Evolutionary conservation across 2,113 vertebrate genomes (phyloP).

Genomic region (Pantherophis guttatus): DNA sequence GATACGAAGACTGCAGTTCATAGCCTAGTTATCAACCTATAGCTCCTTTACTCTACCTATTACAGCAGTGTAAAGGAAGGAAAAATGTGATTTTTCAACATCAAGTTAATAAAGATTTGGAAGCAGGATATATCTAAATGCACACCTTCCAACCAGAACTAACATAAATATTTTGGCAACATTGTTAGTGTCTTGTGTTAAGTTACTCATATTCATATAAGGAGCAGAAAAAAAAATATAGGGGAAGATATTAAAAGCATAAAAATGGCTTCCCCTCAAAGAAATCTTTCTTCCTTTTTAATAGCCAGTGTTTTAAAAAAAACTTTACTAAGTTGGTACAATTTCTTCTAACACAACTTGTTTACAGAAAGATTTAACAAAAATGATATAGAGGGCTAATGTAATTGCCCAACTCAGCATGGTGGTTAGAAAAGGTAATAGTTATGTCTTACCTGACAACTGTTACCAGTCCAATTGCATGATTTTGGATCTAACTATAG

Average conservation of each 20-base stretch:
- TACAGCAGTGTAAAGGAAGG: not conserved
- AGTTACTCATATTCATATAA: constrained; percentile 14
- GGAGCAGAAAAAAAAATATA: constrained; percentile 30
- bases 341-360: not conserved
- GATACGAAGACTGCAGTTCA: constrained; percentile 36
- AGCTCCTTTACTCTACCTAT: not conserved
- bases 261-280: constrained; percentile 19
- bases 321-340: constrained; percentile 36
- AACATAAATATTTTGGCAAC: not conserved
- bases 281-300: constrained; percentile 27
- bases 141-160: constrained; percentile 22
- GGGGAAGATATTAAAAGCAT: not conserved
- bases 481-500: not conserved
- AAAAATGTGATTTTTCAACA: constrained; percentile 1
- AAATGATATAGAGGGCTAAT: not conserved
- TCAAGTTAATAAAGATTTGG: constrained; percentile 2
- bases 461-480: no score
- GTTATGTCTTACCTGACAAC: not conserved
- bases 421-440: fast-evolving
- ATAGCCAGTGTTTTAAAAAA: not conserved
- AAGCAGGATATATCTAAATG: not conserved
- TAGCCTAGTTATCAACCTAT: not conserved
- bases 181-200: constrained; percentile 1
- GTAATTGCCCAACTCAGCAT: not conserved
- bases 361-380: not conserved